A percentile compares a stretch with the other conserved stretches of the same genome.
phyloP scores from a whole-genome alignment of 2,797 vertebrate genomes.

The Anguilla anguilla region DNA sequence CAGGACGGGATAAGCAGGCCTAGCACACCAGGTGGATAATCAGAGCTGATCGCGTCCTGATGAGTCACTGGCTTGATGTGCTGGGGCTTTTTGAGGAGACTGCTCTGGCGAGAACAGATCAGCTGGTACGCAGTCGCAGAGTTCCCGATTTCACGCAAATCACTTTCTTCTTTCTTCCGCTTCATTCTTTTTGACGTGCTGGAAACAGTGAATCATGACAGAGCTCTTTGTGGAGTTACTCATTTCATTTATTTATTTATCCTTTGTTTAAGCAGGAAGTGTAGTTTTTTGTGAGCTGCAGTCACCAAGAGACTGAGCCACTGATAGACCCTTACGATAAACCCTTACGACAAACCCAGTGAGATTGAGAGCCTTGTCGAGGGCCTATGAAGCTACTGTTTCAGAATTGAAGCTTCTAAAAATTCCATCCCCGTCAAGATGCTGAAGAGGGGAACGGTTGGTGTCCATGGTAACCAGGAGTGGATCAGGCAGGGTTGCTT shows the following conservation, averaged over 20 bases:
- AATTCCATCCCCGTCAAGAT: neutral
- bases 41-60: neutral
- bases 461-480: slow-evolving; percentile 5
- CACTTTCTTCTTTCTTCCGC: neutral
- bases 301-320: neutral
- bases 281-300: neutral
- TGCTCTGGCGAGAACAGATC: neutral
- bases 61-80: neutral
- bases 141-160: neutral
- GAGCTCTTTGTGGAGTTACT: neutral
- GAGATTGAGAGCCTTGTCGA: neutral
- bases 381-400: neutral
- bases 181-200: neutral
- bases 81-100: neutral
- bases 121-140: neutral
- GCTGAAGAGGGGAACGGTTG: neutral
- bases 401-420: neutral
- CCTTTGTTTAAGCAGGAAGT: neutral
- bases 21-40: too few relatives aligned
- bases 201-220: neutral
- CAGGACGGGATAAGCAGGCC: too few relatives aligned
- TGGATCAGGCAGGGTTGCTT: neutral
- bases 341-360: neutral
- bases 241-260: neutral
- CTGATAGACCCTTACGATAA: neutral